phyloP scores from a whole-genome alignment of 2,113 vertebrate species.

The Hemicordylus capensis region DNA sequence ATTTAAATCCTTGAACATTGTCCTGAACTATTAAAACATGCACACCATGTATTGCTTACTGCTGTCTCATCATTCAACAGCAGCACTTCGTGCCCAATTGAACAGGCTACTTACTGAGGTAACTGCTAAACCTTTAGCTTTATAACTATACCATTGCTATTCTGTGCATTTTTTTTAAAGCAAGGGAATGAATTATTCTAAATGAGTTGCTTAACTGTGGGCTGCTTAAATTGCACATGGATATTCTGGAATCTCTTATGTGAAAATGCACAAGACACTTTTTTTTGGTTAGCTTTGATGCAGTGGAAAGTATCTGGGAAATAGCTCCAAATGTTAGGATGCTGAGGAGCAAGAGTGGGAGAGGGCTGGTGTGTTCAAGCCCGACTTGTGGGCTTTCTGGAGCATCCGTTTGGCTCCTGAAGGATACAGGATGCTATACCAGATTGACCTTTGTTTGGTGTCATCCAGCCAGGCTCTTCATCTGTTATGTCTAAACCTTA shows the following conservation, averaged over 20 bases:
- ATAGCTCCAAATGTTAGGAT: too few relatives aligned
- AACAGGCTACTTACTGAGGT: not conserved
- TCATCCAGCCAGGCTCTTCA: too few relatives aligned
- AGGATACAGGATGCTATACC: too few relatives aligned
- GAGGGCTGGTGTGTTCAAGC: too few relatives aligned
- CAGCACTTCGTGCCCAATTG: conserved; percentile 27
- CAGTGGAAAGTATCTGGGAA: too few relatives aligned
- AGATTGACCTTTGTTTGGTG: too few relatives aligned
- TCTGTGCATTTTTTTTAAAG: conserved; percentile 27
- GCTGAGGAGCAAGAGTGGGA: too few relatives aligned
- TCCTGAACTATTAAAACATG: not conserved
- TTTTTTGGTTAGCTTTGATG: too few relatives aligned
- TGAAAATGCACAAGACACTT: not conserved
- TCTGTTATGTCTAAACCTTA: too few relatives aligned
- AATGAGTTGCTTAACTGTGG: conserved; percentile 1
- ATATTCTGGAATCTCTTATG: not conserved
- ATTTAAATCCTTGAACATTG: not conserved
- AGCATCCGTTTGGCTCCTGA: too few relatives aligned
- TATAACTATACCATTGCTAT: not conserved
- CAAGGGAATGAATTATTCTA: conserved; percentile 47
- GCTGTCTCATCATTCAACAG: not conserved
- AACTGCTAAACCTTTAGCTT: conserved; percentile 60
- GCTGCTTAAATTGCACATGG: conserved; percentile 46
- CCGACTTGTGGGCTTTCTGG: too few relatives aligned
- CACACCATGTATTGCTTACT: not conserved